Conservation (phyloP, 1,140 invertebrate genomes). For the Manduca sexta region DNA sequence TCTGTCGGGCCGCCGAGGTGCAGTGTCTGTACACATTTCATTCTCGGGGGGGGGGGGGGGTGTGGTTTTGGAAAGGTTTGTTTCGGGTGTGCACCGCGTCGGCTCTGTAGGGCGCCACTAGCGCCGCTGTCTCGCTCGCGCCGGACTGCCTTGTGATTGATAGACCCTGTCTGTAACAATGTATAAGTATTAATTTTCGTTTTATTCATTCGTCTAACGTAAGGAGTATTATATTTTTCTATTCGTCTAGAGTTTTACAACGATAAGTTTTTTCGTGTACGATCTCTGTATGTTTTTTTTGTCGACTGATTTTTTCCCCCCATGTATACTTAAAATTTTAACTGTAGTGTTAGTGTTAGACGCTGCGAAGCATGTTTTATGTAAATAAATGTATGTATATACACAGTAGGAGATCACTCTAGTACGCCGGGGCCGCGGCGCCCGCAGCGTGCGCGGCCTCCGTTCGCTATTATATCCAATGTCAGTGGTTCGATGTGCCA, state of each 20-base stretch:
- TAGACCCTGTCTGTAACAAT: slow-evolving; percentile 9
- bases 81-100: not conserved
- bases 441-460: no score
- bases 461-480: no score
- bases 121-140: no score
- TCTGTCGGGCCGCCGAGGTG: no score
- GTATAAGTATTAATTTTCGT: slow-evolving; percentile 19
- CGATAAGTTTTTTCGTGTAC: slow-evolving; percentile 25
- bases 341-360: slow-evolving; percentile 3
- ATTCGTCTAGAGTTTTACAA: slow-evolving; percentile 27
- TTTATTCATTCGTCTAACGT: slow-evolving; percentile 4
- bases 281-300: slow-evolving; percentile 33
- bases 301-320: slow-evolving; percentile 33
- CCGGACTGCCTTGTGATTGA: not conserved
- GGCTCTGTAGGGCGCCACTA: not conserved
- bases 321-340: slow-evolving; percentile 7
- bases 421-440: no score
- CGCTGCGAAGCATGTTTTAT: not conserved
- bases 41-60: not conserved
- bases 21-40: no score
- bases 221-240: slow-evolving; percentile 33
- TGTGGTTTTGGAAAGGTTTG: not conserved
- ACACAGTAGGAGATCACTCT: no score
- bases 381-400: slow-evolving; percentile 5
- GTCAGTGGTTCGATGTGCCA: not conserved